Evolutionary conservation across 30 jellyfish, hydroid and myxozoan species (phyloP).

Genomic region (Aurelia aurita complex sp. Pacific): DNA sequence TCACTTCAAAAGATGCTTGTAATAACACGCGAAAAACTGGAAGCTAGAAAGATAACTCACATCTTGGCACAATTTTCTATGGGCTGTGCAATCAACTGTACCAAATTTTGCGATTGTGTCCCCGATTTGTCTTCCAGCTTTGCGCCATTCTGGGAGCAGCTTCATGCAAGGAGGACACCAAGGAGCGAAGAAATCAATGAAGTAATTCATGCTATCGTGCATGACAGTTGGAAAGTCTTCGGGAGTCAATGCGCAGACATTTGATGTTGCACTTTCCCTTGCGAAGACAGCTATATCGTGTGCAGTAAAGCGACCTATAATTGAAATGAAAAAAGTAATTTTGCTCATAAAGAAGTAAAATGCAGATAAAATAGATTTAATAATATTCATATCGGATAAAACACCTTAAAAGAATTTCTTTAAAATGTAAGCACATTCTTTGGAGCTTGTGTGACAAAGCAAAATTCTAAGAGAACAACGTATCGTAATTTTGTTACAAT

Average conservation of each 20-base stretch:
- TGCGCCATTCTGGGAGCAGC: constrained; percentile 95
- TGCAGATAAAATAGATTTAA: no score
- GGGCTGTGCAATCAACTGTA: constrained; percentile 94
- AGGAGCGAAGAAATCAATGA: constrained; percentile 95
- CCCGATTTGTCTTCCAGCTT: constrained; percentile 95
- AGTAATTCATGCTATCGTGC: constrained; percentile 54
- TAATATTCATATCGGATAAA: no score
- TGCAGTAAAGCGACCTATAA: constrained; percentile 87
- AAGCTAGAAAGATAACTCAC: constrained; percentile 22
- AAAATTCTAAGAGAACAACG: no score
- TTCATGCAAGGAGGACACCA: constrained; percentile 99
- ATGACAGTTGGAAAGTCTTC: constrained; percentile 77
- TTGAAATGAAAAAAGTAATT: not conserved
- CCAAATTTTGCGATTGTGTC: constrained; percentile 86
- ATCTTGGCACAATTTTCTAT: constrained; percentile 74
- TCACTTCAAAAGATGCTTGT: no score
- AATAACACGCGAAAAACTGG: no score
- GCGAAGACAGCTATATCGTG: constrained; percentile 95
- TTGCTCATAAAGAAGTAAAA: no score
- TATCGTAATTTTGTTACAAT: no score
- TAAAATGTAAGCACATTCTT: not conserved
- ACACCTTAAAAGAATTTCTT: not conserved
- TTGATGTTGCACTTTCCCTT: constrained; percentile 79
- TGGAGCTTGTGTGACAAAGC: no score
- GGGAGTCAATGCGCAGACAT: constrained; percentile 87